phyloP scores from a whole-genome alignment of 2,797 vertebrate genomes.

The Esox lucius region DNA sequence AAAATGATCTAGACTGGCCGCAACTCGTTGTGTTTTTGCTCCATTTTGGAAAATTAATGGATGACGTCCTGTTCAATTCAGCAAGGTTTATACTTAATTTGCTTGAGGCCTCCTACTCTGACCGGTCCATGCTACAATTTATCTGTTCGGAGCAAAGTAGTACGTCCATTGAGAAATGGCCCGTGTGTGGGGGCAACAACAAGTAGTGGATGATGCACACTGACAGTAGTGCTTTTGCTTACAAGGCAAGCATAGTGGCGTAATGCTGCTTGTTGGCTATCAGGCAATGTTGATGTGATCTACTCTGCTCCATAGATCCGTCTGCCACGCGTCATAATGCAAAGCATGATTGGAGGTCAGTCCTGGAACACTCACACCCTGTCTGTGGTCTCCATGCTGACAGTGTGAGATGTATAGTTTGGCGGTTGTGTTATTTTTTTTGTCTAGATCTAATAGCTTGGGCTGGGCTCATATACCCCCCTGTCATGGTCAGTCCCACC shows the following conservation, averaged over 20 bases:
- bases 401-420: slow-evolving; percentile 11
- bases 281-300: slow-evolving; percentile 15
- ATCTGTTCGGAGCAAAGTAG: too few species aligned
- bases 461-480: slow-evolving; percentile 22
- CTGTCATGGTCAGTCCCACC: neutral
- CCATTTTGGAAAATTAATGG: too few species aligned
- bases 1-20: too few species aligned
- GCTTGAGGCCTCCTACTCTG: too few species aligned
- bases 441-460: slow-evolving; percentile 59
- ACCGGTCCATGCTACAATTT: too few species aligned
- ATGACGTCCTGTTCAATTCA: too few species aligned
- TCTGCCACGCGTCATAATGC: slow-evolving; percentile 72
- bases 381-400: slow-evolving; percentile 66
- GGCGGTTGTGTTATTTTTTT: slow-evolving; percentile 33
- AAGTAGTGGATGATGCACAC: neutral
- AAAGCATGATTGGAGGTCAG: slow-evolving; percentile 75
- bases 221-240: neutral
- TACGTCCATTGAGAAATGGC: too few species aligned
- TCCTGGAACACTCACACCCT: slow-evolving; percentile 56
- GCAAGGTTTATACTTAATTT: too few species aligned
- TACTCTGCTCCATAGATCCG: slow-evolving; percentile 68
- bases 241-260: neutral
- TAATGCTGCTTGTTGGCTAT: slow-evolving; percentile 6
- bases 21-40: too few species aligned
- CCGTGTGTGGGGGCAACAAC: too few species aligned